Base-by-base conservation (phyloP, 2,888 invertebrate species). In the Hyposoter dolosus region DNA sequence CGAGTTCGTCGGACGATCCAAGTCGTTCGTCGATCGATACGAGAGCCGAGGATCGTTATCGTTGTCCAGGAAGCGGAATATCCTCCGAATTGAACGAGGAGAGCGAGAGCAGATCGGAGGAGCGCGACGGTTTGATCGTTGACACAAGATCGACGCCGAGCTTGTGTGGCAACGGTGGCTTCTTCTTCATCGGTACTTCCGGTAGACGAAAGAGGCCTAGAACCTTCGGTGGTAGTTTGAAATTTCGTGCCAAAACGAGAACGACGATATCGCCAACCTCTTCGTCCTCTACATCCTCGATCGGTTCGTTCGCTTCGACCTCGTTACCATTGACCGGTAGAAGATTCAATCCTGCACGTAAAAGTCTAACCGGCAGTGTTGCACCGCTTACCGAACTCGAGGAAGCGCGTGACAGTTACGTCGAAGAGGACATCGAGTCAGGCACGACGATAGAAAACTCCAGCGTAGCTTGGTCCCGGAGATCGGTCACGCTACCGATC, bases 81-180 rank as follows among this genome's bases (percentile, higher is more conserved):
- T 92, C 92, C 12, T 92, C 92, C 5, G 92, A 92, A 9, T 87
- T 90, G n/a, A 91, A 90, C 47, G 91, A 92, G 50, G 92, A 92
- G 50, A 92, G 91, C 81, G 92, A 92, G 63, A 87, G 91, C 45
- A 89, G 92, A 23, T 92, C 91, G 17, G 92, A 92, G 78, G 92
- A 92, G 77, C 89, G 91, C n/a, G 92, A 92, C 88, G 91, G 92
- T 23, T 75, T 93, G 69, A 91, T 92, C 15, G 92, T 90, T 60
- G 90, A 89, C 7, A 81, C 85, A 0, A 80, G 87, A 65, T 91
- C 90, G 5, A 90, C 91, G 2, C 88, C 91, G 75, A 89, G 90
- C 23, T 88, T 91, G 71, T 90, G 90, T 71, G 89, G 89, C 6
- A 92, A 90, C 69, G 86, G 84, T 9, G 84, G 84, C 2, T 86